Conservation (phyloP, 2,888 invertebrate species). For the Eupithecia vulgata region DNA sequence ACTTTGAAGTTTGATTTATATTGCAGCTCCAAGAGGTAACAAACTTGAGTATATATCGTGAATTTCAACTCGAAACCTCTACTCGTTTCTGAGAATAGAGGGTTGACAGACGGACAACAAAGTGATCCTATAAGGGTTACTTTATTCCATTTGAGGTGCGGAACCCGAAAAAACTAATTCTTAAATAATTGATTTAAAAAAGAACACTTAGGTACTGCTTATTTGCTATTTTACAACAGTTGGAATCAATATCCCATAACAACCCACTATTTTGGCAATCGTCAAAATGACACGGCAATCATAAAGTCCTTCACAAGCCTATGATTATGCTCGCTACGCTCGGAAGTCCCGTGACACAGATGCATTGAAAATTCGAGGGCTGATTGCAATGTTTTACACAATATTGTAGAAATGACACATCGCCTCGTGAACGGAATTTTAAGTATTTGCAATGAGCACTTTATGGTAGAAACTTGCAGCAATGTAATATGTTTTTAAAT, state of each 20-base stretch:
- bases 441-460: background rate
- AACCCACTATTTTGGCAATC: background rate
- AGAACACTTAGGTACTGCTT: background rate
- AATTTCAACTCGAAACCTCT: no score
- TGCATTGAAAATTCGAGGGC: slow-evolving; percentile 2
- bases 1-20: no score
- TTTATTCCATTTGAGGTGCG: no score
- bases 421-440: slow-evolving; percentile 13
- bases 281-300: background rate
- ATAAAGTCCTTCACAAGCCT: slow-evolving; percentile 6
- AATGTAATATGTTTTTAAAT: background rate
- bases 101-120: no score
- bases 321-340: slow-evolving; percentile 18
- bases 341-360: slow-evolving; percentile 10
- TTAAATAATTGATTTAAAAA: background rate
- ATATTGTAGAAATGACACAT: slow-evolving; percentile 28
- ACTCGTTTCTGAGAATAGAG: no score
- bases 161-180: no score
- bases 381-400: slow-evolving; percentile 23
- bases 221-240: background rate
- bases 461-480: background rate
- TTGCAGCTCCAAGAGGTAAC: no score
- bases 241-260: background rate
- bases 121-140: no score
- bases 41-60: no score